Percentiles rank a stretch among this genome's conserved stretches.
Conservation (phyloP, 2,888 invertebrate genomes). For the Drosophila pseudotakahashii region DNA sequence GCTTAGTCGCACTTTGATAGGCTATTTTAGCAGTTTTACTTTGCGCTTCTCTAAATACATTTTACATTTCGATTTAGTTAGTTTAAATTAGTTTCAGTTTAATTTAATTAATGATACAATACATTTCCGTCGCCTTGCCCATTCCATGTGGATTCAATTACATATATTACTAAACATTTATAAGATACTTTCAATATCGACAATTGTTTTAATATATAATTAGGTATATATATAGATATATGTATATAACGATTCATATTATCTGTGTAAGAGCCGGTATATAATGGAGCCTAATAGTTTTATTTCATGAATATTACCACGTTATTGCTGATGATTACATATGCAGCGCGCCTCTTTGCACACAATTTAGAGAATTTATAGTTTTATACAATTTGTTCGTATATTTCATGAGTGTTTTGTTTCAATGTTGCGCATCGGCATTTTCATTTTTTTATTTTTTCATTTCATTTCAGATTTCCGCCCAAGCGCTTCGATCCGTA, state of each 20-base stretch:
- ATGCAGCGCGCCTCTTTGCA: slow-evolving; percentile 25
- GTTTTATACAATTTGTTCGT: slow-evolving; percentile 41
- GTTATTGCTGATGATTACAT: slow-evolving; percentile 30
- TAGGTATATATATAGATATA: slow-evolving; percentile 46
- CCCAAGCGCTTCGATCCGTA: slow-evolving; percentile 15
- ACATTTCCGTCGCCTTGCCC: slow-evolving; percentile 19
- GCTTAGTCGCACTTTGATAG: slow-evolving; percentile 60
- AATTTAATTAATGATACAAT: slow-evolving; percentile 47
- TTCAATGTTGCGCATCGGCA: slow-evolving; percentile 18
- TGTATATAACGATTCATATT: slow-evolving; percentile 48
- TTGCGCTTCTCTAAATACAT: slow-evolving; percentile 52
- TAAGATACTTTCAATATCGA: slow-evolving; percentile 76
- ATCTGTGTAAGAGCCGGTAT: slow-evolving; percentile 35
- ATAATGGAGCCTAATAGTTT: slow-evolving; percentile 53
- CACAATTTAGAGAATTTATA: slow-evolving; percentile 30
- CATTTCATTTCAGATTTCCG: slow-evolving; percentile 8
- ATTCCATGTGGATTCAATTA: slow-evolving; percentile 54
- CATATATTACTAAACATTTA: slow-evolving; percentile 74
- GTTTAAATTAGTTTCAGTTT: slow-evolving; percentile 55
- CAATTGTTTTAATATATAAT: slow-evolving; percentile 67
- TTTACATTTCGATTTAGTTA: slow-evolving; percentile 48
- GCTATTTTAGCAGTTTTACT: slow-evolving; percentile 48
- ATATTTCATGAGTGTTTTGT: slow-evolving; percentile 13
- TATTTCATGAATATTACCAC: slow-evolving; percentile 34
- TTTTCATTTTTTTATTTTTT: slow-evolving; percentile 31